phyloP scores from a whole-genome alignment of 2,888 invertebrate species.

The Hydroisotoma schaefferi region DNA sequence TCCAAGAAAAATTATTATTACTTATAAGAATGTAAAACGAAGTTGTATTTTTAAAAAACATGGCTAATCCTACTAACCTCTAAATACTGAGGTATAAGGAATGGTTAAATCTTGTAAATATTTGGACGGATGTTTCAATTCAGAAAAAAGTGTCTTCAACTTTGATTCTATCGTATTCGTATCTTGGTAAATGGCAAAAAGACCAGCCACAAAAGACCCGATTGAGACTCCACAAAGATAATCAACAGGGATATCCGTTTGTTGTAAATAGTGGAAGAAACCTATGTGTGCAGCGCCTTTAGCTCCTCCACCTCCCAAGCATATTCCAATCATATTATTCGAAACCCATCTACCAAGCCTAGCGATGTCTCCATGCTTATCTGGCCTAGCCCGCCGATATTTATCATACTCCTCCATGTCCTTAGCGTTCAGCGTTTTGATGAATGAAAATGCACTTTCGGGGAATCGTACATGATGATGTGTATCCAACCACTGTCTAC shows the following conservation, averaged over 20 bases:
- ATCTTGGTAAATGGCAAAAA: constrained; percentile 35
- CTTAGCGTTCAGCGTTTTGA: not conserved
- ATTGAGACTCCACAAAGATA: constrained; percentile 42
- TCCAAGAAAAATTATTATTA: too few species aligned
- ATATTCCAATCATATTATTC: constrained; percentile 26
- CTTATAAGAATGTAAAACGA: too few species aligned
- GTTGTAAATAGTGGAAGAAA: constrained; percentile 16
- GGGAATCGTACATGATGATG: constrained; percentile 36
- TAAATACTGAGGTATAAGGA: constrained; percentile 25
- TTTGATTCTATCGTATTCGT: constrained; percentile 17
- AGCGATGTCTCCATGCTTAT: constrained; percentile 29
- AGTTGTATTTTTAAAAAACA: too few species aligned
- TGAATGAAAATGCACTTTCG: constrained; percentile 23
- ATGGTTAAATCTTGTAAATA: constrained; percentile 34
- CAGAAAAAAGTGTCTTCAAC: constrained; percentile 25
- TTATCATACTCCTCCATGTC: constrained; percentile 8
- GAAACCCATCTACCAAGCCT: constrained; percentile 33
- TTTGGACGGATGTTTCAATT: constrained; percentile 17
- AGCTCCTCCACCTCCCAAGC: constrained; percentile 38
- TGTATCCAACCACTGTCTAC: constrained; percentile 22
- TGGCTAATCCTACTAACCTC: too few species aligned
- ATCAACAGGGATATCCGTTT: constrained; percentile 39
- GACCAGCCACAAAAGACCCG: constrained; percentile 39
- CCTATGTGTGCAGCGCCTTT: constrained; percentile 35
- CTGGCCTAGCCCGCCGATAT: constrained; percentile 13